A percentile compares a stretch with the other conserved stretches of the same genome.
phyloP scores from a whole-genome alignment of 2,888 invertebrate species.

The Stenurella melanura region DNA sequence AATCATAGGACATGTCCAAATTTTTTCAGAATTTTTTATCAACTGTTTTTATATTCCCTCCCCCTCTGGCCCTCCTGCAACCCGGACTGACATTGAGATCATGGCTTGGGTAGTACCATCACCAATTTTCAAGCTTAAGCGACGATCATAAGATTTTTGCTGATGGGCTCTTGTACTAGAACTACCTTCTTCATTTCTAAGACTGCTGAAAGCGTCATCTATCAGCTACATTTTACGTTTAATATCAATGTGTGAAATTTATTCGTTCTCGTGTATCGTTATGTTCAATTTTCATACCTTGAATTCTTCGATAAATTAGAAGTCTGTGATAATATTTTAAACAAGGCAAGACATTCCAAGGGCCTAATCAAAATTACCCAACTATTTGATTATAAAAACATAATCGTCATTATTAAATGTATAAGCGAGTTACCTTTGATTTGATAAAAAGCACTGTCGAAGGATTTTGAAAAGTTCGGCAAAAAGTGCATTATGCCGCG shows the following conservation, averaged over 20 bases:
- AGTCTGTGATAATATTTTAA: conserved; percentile 57
- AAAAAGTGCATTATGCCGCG: conserved; percentile 43
- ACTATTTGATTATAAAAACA: conserved; percentile 47
- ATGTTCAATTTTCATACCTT: conserved; percentile 62
- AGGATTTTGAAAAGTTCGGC: conserved; percentile 43
- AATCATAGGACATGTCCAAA: too few relatives aligned
- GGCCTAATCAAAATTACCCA: conserved; percentile 54
- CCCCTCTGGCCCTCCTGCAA: too few relatives aligned
- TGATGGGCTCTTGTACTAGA: too few relatives aligned
- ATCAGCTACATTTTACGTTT: neutral
- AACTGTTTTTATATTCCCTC: too few relatives aligned
- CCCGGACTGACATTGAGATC: too few relatives aligned
- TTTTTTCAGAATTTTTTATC: too few relatives aligned
- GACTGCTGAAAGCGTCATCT: too few relatives aligned
- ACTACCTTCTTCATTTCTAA: too few relatives aligned
- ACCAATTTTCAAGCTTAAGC: too few relatives aligned
- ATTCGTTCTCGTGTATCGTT: conserved; percentile 46
- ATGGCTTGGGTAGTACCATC: too few relatives aligned
- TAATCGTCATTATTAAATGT: conserved; percentile 53
- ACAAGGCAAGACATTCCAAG: conserved; percentile 49
- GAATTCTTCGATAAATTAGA: conserved; percentile 57
- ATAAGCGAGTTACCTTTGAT: conserved; percentile 43
- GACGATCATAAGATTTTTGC: too few relatives aligned
- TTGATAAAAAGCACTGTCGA: conserved; percentile 38
- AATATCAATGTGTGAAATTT: conserved; percentile 32